Evolutionary conservation across 2,797 vertebrate species (phyloP).

Genomic region (Sus cebifrons): DNA sequence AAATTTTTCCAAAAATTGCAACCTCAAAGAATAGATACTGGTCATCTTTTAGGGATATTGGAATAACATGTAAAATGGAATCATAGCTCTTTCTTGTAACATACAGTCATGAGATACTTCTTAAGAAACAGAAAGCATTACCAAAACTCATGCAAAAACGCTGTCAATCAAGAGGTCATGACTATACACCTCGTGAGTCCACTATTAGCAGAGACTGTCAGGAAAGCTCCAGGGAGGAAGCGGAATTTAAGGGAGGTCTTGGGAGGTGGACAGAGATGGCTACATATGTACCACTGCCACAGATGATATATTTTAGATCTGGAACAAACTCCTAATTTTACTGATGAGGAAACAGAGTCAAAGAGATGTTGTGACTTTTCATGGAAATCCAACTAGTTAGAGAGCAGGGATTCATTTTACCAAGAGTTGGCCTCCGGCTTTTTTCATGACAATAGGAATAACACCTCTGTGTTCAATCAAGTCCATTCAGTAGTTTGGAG

Average conservation of each 20-base stretch:
- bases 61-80: not conserved
- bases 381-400: not conserved
- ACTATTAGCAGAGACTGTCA: not conserved
- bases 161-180: not conserved
- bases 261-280: not conserved
- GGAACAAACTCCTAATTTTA: constrained; percentile 15
- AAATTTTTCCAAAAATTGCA: not conserved
- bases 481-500: not conserved
- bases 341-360: not conserved
- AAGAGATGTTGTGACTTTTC: not conserved
- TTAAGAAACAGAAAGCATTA: not conserved
- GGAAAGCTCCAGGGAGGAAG: not conserved
- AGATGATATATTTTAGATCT: not conserved
- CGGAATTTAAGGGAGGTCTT: not conserved
- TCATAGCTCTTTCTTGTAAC: not conserved
- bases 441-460: not conserved
- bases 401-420: not conserved
- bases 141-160: not conserved
- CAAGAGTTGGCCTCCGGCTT: not conserved
- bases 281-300: not conserved
- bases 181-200: not conserved
- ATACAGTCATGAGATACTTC: not conserved
- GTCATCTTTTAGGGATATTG: not conserved
- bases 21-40: not conserved
- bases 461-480: not conserved